Conservation (phyloP, 2,797 vertebrate genomes). For the Rachycentron canadum region DNA sequence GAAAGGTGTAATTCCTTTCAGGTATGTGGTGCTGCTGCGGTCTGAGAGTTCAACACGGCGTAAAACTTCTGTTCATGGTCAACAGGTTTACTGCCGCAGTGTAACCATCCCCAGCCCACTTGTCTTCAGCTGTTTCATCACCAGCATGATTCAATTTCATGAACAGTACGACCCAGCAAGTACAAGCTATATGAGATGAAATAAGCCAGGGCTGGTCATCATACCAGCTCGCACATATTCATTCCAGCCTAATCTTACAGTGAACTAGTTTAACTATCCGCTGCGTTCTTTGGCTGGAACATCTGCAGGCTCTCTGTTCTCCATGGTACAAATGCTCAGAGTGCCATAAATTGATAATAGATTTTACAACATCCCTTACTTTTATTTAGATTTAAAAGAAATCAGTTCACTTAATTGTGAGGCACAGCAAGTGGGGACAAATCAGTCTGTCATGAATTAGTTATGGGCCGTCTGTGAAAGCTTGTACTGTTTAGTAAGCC, state of each 20-base stretch:
- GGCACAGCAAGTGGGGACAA: conserved; percentile 15
- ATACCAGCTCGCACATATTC: conserved; percentile 16
- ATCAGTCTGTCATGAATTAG: conserved; percentile 44
- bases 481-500: conserved; percentile 54
- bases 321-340: background rate
- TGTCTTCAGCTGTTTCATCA: conserved; percentile 7
- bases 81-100: background rate
- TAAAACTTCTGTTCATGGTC: background rate
- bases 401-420: conserved; percentile 33
- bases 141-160: background rate
- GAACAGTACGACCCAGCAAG: background rate
- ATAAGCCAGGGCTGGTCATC: background rate
- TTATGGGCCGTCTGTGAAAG: conserved; percentile 30
- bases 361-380: conserved; percentile 19
- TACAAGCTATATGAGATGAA: background rate
- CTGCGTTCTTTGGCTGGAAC: conserved; percentile 7
- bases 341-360: conserved; percentile 15
- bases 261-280: conserved; percentile 23
- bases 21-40: background rate
- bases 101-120: background rate
- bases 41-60: background rate
- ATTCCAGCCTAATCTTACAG: background rate
- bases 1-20: background rate
- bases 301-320: conserved; percentile 8
- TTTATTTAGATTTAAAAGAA: conserved; percentile 26